phyloP scores from a whole-genome alignment of 2,888 invertebrate genomes.

The Geophilus truncorum region DNA sequence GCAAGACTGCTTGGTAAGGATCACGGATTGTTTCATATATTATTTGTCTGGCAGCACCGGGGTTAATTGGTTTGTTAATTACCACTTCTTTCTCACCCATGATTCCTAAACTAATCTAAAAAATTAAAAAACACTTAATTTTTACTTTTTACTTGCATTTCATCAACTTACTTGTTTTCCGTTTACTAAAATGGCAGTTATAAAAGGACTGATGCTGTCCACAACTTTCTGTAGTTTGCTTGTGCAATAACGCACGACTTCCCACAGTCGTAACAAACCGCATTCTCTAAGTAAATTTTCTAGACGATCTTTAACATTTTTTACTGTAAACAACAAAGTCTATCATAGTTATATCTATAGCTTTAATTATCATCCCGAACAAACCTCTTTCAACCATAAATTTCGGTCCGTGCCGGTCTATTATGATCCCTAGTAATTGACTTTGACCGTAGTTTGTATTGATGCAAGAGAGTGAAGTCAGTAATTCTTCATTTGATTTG shows the following conservation, averaged over 20 bases:
- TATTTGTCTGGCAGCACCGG: slow-evolving; percentile 86
- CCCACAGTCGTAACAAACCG: slow-evolving; percentile 82
- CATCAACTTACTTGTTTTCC: slow-evolving; percentile 95
- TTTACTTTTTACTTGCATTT: too few species aligned
- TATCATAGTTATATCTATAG: not conserved
- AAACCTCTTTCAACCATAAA: slow-evolving; percentile 62
- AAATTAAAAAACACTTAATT: slow-evolving; percentile 44
- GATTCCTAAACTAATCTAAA: slow-evolving; percentile 80
- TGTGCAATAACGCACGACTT: slow-evolving; percentile 90
- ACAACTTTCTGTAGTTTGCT: slow-evolving; percentile 89
- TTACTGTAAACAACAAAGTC: not conserved
- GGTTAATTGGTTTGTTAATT: slow-evolving; percentile 97
- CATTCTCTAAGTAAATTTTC: slow-evolving; percentile 71
- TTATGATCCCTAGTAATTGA: slow-evolving; percentile 75
- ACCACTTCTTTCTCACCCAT: slow-evolving; percentile 90
- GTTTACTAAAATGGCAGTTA: slow-evolving; percentile 93
- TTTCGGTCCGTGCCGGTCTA: slow-evolving; percentile 73
- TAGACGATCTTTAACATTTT: slow-evolving; percentile 62
- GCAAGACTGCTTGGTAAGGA: slow-evolving; percentile 84
- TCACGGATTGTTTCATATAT: slow-evolving; percentile 87
- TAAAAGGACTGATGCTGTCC: slow-evolving; percentile 96
- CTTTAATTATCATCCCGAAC: slow-evolving; percentile 36
- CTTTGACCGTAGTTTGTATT: slow-evolving; percentile 72
- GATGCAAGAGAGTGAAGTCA: slow-evolving; percentile 62
- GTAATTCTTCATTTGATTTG: slow-evolving; percentile 67